Conservation (phyloP, 2,113 vertebrate genomes). For the Crotalus horridus region DNA sequence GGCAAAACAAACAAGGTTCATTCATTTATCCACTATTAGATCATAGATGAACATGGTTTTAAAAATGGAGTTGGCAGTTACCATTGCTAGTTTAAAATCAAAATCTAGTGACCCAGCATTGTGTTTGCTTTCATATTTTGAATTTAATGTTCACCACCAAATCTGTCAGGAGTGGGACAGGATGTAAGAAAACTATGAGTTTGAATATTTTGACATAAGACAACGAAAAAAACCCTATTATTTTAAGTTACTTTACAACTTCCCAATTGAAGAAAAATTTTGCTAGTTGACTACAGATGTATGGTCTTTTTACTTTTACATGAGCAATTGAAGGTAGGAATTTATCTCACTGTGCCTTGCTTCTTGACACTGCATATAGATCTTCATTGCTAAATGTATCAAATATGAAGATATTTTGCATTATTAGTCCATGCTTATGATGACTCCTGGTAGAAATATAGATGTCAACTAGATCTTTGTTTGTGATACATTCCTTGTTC, state of each 20-base stretch:
- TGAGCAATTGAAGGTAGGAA: background rate
- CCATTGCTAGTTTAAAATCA: too few species aligned
- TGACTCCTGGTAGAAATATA: background rate
- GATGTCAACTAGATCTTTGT: background rate
- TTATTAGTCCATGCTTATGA: background rate
- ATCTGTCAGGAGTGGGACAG: too few species aligned
- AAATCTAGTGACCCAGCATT: too few species aligned
- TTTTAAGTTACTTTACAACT: background rate
- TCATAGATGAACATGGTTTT: too few species aligned
- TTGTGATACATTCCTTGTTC: background rate
- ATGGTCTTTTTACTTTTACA: background rate
- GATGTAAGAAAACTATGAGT: background rate
- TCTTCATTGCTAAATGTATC: background rate
- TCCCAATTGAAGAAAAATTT: background rate
- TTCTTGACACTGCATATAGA: background rate
- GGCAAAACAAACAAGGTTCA: too few species aligned
- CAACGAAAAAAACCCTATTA: background rate
- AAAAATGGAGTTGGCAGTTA: too few species aligned
- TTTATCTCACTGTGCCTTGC: background rate
- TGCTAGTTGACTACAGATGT: background rate
- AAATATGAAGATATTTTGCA: background rate
- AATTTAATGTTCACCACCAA: too few species aligned
- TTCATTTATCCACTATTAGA: too few species aligned
- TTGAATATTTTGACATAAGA: background rate
- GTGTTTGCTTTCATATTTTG: too few species aligned